Percentiles rank a stretch among this genome's conserved stretches.
These are phyloP conservation scores for Tachyglossus aculeatus DNA, from an alignment of 2,797 vertebrate genomes.

Conservation along the genomic window DNA sequence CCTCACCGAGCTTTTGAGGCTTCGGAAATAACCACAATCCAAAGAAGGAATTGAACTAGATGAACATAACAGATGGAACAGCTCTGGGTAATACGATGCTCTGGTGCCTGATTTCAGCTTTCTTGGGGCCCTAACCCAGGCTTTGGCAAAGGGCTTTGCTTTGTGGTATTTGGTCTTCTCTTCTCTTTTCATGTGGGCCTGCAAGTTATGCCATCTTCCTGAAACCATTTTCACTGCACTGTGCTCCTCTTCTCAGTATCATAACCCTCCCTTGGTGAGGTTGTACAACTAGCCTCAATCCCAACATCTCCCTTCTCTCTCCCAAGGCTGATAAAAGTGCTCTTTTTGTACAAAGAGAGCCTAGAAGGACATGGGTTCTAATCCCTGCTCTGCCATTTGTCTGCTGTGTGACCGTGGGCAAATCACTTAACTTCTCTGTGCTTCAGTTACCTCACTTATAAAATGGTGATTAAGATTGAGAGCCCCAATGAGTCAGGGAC, in stretches of 20 bases:
- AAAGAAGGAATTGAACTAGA: not conserved
- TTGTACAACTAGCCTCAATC: not conserved
- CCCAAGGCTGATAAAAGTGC: no score
- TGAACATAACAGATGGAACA: not conserved
- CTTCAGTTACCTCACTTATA: no score
- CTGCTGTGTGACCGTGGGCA: no score
- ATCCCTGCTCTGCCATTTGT: no score
- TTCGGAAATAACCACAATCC: not conserved
- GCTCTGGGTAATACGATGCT: not conserved
- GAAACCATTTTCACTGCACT: not conserved
- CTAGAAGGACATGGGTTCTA: no score
- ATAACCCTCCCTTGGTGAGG: slow-evolving; percentile 20
- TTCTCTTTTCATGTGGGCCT: not conserved
- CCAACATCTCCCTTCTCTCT: not conserved
- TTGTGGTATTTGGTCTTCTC: not conserved
- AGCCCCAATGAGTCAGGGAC: no score
- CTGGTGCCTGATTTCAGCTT: not conserved
- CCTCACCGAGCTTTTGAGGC: not conserved
- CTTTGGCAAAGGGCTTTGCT: not conserved
- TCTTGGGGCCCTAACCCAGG: not conserved
- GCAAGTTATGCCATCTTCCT: not conserved
- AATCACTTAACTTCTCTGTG: no score
- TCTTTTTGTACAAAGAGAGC: no score
- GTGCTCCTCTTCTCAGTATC: slow-evolving; percentile 38
- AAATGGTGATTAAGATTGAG: no score